Percentiles rank a stretch among this genome's conserved stretches.
Conservation (phyloP, 2,113 vertebrate species). For the Centropus bengalensis region DNA sequence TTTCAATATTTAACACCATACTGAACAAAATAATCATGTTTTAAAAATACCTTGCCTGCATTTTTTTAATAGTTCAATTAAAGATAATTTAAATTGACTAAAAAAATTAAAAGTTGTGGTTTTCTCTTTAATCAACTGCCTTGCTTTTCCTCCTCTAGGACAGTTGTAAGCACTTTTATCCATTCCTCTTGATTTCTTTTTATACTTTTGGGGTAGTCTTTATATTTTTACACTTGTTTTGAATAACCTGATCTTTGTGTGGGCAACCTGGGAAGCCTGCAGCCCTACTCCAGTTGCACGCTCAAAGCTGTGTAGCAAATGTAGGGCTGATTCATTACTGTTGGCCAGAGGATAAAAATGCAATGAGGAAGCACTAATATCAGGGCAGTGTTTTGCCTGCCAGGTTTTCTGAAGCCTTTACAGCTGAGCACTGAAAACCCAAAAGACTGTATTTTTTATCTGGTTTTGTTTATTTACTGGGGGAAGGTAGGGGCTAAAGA, state of each 20-base stretch:
- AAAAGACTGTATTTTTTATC: neutral
- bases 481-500: neutral
- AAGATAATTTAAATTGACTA: neutral
- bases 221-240: neutral
- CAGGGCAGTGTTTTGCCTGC: neutral
- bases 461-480: neutral
- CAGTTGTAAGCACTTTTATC: neutral
- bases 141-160: neutral
- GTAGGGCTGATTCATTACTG: rapidly evolving
- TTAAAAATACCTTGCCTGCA: neutral
- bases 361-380: neutral
- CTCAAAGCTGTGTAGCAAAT: neutral
- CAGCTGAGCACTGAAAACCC: neutral
- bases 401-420: neutral
- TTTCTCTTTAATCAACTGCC: neutral
- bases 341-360: neutral
- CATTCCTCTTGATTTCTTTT: neutral
- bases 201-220: neutral
- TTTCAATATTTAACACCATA: neutral
- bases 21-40: neutral
- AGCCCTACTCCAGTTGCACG: neutral
- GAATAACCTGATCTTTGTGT: neutral
- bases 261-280: neutral
- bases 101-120: neutral
- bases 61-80: neutral